Percentiles rank a stretch among this genome's conserved stretches.
Evolutionary conservation across 2,888 invertebrate genomes (phyloP).

Genomic region (Doris montereyensis): DNA sequence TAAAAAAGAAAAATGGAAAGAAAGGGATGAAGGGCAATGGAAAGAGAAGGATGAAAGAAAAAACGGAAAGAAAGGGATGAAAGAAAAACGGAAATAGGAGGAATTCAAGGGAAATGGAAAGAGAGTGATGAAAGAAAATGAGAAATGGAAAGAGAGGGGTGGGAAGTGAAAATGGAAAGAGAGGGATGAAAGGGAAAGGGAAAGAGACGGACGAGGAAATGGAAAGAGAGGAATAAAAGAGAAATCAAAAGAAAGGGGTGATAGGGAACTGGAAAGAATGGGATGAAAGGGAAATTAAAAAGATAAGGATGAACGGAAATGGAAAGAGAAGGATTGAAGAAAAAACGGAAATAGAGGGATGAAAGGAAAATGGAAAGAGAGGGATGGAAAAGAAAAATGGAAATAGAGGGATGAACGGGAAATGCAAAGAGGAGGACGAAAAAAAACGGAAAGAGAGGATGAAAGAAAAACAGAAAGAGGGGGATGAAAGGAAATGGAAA

Average conservation of each 20-base stretch:
- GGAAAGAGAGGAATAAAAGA: background rate
- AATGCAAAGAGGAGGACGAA: constrained; percentile 83
- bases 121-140: background rate
- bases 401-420: constrained; percentile 86
- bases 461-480: background rate
- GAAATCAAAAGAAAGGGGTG: background rate
- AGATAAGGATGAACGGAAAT: background rate
- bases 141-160: background rate
- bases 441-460: constrained; percentile 82
- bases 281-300: too few relatives aligned
- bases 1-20: background rate
- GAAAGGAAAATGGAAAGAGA: constrained; percentile 74
- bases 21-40: background rate
- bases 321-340: background rate
- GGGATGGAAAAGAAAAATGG: constrained; percentile 88
- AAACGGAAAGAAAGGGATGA: background rate
- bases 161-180: background rate
- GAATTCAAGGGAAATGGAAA: background rate
- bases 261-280: background rate
- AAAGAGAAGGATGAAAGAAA: background rate
- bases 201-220: background rate
- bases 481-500: background rate
- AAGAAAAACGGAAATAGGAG: background rate
- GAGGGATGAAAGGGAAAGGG: background rate
- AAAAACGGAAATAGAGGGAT: background rate